These are phyloP conservation scores for Stichodactyla mertensii DNA, from an alignment of 64 coral and sea anemone genomes.

Conservation along the genomic window DNA sequence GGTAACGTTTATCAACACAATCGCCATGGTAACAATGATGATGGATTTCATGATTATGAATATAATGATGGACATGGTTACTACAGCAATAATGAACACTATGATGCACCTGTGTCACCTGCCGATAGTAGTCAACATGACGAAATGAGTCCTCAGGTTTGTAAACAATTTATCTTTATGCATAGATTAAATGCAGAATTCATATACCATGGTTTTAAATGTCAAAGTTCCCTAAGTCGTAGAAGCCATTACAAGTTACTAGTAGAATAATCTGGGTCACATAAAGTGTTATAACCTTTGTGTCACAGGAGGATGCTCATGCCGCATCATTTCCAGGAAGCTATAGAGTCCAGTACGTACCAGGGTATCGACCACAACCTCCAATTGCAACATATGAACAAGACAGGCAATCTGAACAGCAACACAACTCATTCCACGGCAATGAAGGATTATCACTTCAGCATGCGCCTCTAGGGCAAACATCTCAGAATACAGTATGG, in stretches of 20 bases:
- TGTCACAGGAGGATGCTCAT: neutral
- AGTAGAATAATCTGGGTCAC: no score
- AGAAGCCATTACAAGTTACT: no score
- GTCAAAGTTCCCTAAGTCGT: no score
- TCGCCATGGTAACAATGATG: neutral
- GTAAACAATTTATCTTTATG: neutral
- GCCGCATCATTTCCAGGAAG: slow-evolving; percentile 29
- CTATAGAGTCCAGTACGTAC: slow-evolving; percentile 51
- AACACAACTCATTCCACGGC: neutral
- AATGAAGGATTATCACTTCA: neutral
- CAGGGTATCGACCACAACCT: slow-evolving; percentile 12
- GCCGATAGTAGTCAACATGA: slow-evolving; percentile 5
- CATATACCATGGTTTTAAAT: no score
- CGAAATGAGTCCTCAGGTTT: slow-evolving; percentile 1
- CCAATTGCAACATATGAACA: neutral
- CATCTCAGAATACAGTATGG: slow-evolving; percentile 1
- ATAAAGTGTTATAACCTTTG: no score
- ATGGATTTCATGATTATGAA: slow-evolving; percentile 17
- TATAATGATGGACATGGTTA: slow-evolving; percentile 18
- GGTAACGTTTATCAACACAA: neutral
- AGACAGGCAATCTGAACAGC: neutral
- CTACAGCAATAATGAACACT: slow-evolving; percentile 17
- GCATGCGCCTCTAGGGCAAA: neutral
- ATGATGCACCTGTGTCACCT: neutral
- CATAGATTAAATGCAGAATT: no score